phyloP scores from a whole-genome alignment of 2,888 invertebrate species.

The Drosophila rubida region DNA sequence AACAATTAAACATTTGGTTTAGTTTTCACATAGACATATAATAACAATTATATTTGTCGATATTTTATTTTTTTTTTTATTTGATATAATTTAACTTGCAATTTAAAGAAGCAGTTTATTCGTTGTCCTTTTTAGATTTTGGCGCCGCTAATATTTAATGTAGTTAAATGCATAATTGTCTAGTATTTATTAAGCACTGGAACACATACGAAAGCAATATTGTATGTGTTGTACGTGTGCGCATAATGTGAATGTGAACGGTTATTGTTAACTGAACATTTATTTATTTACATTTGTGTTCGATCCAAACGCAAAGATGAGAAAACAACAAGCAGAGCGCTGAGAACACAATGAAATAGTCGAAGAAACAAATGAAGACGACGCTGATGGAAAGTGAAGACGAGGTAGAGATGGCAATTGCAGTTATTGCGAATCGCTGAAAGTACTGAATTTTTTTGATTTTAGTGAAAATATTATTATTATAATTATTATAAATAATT shows the following conservation, averaged over 20 bases:
- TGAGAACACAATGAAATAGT: constrained; percentile 5
- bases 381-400: not conserved
- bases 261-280: constrained; percentile 52
- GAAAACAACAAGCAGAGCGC: constrained; percentile 15
- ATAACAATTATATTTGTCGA: constrained; percentile 13
- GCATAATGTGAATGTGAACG: constrained; percentile 31
- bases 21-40: constrained; percentile 16
- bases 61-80: constrained; percentile 14
- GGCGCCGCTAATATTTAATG: constrained; percentile 32
- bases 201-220: constrained; percentile 7
- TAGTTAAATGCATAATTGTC: constrained; percentile 23
- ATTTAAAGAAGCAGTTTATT: constrained; percentile 5
- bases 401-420: constrained; percentile 39
- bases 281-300: constrained; percentile 42
- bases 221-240: constrained; percentile 21
- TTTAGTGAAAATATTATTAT: constrained; percentile 37
- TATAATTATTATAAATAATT: constrained; percentile 20
- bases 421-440: constrained; percentile 45
- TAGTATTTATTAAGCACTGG: constrained; percentile 49
- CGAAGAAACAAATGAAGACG: not conserved
- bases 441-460: constrained; percentile 62
- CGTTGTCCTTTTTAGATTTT: constrained; percentile 29
- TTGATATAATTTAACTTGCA: constrained; percentile 17
- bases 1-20: constrained; percentile 23
- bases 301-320: constrained; percentile 11